These are phyloP conservation scores for Ianthella basta DNA, from an alignment of 37 sponge, comb jelly and placozoan genomes.

Conservation along the genomic window DNA sequence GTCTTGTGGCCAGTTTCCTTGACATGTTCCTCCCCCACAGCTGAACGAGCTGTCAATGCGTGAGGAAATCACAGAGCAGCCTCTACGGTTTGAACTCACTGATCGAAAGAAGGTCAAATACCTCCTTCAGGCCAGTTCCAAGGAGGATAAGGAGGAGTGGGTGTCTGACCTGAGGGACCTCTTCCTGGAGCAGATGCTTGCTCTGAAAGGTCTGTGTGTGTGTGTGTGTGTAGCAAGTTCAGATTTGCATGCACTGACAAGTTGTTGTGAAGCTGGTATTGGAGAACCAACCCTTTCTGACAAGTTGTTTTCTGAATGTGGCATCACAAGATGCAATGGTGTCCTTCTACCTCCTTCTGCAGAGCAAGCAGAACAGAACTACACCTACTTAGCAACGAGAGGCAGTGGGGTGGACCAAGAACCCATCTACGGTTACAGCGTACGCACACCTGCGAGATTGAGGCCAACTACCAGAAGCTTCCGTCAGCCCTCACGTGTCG, in stretches of 20 bases:
- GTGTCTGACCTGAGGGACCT: constrained; percentile 72
- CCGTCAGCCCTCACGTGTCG: not conserved
- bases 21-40: constrained; percentile 35
- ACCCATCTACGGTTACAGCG: constrained; percentile 4
- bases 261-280: too few relatives aligned
- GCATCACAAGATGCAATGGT: not conserved
- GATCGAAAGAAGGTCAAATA: constrained; percentile 47
- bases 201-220: constrained; percentile 66
- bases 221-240: too few relatives aligned
- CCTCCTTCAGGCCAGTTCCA: constrained; percentile 61
- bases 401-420: not conserved
- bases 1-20: not conserved
- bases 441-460: not conserved
- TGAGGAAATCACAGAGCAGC: constrained; percentile 64
- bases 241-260: too few relatives aligned
- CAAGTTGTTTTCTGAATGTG: too few relatives aligned
- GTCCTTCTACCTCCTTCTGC: not conserved
- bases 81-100: constrained; percentile 65
- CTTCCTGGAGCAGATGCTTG: constrained; percentile 69
- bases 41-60: constrained; percentile 63
- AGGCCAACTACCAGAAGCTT: not conserved
- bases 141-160: constrained; percentile 69
- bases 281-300: too few relatives aligned
- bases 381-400: not conserved
- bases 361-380: constrained; percentile 23